These are phyloP conservation scores for Scalopus aquaticus DNA, from an alignment of 2,113 vertebrate species.

Conservation along the genomic window DNA sequence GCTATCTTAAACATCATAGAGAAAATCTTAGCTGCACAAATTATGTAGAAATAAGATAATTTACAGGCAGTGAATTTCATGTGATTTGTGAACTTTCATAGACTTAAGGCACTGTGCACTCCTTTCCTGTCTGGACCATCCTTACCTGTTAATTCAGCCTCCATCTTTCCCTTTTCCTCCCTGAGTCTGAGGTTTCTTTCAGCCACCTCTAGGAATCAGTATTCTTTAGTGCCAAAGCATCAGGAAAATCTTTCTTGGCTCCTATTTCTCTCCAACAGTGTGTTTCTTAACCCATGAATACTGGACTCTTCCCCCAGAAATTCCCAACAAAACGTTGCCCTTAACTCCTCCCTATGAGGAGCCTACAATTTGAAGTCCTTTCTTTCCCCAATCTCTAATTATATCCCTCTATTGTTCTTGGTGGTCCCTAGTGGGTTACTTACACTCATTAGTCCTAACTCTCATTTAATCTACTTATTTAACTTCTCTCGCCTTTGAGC, in stretches of 20 bases:
- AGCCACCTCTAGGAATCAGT: background rate
- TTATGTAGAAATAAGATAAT: background rate
- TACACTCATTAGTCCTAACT: background rate
- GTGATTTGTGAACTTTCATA: background rate
- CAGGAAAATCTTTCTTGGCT: background rate
- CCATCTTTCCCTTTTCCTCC: background rate
- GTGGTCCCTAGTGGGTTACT: background rate
- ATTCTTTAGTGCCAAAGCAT: background rate
- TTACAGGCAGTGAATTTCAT: background rate
- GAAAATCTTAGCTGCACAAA: background rate
- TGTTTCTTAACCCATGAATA: background rate
- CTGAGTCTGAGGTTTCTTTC: background rate
- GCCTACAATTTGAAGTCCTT: background rate
- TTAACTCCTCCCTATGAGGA: background rate
- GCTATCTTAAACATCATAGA: background rate
- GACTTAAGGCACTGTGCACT: background rate
- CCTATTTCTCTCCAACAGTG: background rate
- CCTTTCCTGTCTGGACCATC: background rate
- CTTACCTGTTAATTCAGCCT: background rate
- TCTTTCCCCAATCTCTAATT: background rate
- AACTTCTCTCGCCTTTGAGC: background rate
- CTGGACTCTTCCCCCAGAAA: background rate
- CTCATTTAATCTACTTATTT: background rate
- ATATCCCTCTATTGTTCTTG: background rate
- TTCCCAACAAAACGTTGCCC: background rate